Conservation (phyloP, 1,140 invertebrate species). For the Gerris buenoi region DNA sequence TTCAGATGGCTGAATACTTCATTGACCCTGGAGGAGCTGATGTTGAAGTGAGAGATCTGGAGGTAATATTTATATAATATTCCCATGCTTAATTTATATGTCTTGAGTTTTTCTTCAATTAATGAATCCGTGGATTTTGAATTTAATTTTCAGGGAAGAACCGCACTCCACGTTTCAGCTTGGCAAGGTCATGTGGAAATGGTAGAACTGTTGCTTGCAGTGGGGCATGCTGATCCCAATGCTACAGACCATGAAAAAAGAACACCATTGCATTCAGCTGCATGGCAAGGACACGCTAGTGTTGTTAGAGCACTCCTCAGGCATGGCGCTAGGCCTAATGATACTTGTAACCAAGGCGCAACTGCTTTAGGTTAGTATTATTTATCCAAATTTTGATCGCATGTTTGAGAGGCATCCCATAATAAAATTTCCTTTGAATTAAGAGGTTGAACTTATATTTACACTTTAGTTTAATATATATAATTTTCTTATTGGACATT, state of each 20-base stretch:
- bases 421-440: too few species aligned
- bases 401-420: too few species aligned
- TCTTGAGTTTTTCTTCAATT: too few species aligned
- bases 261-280: conserved; percentile 83
- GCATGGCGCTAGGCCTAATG: conserved; percentile 63
- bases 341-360: conserved; percentile 85
- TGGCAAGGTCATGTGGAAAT: conserved; percentile 88
- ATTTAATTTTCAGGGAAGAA: conserved; percentile 69
- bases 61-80: conserved; percentile 38
- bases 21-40: conserved; percentile 61
- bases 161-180: conserved; percentile 78
- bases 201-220: conserved; percentile 66
- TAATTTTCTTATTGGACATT: too few species aligned
- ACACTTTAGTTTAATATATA: too few species aligned
- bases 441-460: too few species aligned
- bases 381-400: too few species aligned
- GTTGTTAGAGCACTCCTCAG: conserved; percentile 69
- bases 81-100: too few species aligned
- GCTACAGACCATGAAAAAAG: conserved; percentile 76
- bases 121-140: too few species aligned
- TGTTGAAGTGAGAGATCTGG: conserved; percentile 72
- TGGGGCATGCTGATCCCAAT: conserved; percentile 66
- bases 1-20: conserved; percentile 68
- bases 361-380: conserved; percentile 78
- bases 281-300: conserved; percentile 80